A percentile compares a stretch with the other conserved stretches of the same genome.
phyloP scores from a whole-genome alignment of 2,888 invertebrate genomes.

The Ornithoptera priamus region DNA sequence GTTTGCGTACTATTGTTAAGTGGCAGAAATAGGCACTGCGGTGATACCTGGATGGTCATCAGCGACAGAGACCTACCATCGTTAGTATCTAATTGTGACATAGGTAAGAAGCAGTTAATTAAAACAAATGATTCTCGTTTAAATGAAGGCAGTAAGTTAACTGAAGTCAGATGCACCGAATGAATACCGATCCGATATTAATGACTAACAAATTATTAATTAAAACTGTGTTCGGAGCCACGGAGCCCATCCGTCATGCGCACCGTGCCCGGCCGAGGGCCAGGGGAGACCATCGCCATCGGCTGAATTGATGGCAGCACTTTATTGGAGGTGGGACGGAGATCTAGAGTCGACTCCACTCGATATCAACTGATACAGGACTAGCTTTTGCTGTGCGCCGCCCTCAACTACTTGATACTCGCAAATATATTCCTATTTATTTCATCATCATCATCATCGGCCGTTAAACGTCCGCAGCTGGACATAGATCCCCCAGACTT shows the following conservation, averaged over 20 bases:
- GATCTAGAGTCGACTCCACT: constrained; percentile 56
- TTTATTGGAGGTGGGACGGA: constrained; percentile 68
- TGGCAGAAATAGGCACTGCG: too few relatives aligned
- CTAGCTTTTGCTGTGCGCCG: constrained; percentile 47
- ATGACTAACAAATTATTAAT: constrained; percentile 33
- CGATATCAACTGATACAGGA: constrained; percentile 70
- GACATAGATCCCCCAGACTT: too few relatives aligned
- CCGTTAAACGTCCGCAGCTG: too few relatives aligned
- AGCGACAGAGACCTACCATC: too few relatives aligned
- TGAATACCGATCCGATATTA: constrained; percentile 6
- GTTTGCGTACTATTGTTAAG: too few relatives aligned
- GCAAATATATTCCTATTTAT: neutral
- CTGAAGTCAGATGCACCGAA: neutral
- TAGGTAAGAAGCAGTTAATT: too few relatives aligned
- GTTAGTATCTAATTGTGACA: too few relatives aligned
- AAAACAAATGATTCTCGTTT: too few relatives aligned
- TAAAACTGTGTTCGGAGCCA: constrained; percentile 33
- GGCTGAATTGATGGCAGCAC: constrained; percentile 65
- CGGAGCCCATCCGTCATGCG: constrained; percentile 50
- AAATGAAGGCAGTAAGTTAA: too few relatives aligned
- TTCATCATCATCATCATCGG: too few relatives aligned
- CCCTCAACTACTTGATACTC: constrained; percentile 47
- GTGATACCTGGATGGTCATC: too few relatives aligned
- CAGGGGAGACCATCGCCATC: constrained; percentile 32
- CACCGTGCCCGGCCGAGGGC: constrained; percentile 10